Evolutionary conservation across 2,797 vertebrate species (phyloP).

Genomic region (Esox masquinongy): DNA sequence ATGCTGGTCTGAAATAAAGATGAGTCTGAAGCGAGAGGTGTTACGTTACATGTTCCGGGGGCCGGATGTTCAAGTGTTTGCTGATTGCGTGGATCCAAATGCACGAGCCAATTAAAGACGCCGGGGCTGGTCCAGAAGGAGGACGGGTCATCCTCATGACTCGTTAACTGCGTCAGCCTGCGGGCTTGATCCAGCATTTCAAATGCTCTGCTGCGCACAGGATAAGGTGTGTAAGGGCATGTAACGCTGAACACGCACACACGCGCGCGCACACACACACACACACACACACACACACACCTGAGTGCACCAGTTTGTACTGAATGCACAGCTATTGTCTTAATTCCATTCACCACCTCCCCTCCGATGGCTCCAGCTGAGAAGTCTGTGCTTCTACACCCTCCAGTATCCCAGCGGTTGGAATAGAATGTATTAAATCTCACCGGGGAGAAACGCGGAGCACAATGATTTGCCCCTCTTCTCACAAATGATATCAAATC

Average conservation of each 20-base stretch:
- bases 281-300: background rate
- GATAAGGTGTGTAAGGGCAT: background rate
- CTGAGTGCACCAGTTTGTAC: slow-evolving; percentile 51
- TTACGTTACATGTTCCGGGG: slow-evolving; percentile 23
- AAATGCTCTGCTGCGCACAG: background rate
- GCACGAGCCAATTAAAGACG: slow-evolving; percentile 41
- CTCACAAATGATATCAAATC: slow-evolving; percentile 78
- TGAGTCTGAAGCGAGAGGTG: slow-evolving; percentile 1
- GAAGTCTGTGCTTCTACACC: slow-evolving; percentile 58
- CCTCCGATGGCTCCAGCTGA: slow-evolving; percentile 51
- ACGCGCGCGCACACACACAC: background rate
- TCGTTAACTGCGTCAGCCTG: background rate
- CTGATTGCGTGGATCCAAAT: slow-evolving; percentile 32
- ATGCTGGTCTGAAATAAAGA: slow-evolving; percentile 1
- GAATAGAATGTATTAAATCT: slow-evolving; percentile 67
- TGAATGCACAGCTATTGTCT: slow-evolving; percentile 60
- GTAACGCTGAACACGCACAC: no score
- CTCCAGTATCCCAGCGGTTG: slow-evolving; percentile 54
- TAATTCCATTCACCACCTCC: slow-evolving; percentile 67
- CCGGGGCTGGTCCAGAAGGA: background rate
- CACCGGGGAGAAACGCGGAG: slow-evolving; percentile 49
- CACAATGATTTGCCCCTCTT: slow-evolving; percentile 62
- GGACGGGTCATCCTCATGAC: slow-evolving; percentile 7
- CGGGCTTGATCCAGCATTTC: background rate
- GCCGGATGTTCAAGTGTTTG: slow-evolving; percentile 56